A percentile compares a stretch with the other conserved stretches of the same genome.
phyloP scores from a whole-genome alignment of 2,797 vertebrate species.

The Tapera naevia region DNA sequence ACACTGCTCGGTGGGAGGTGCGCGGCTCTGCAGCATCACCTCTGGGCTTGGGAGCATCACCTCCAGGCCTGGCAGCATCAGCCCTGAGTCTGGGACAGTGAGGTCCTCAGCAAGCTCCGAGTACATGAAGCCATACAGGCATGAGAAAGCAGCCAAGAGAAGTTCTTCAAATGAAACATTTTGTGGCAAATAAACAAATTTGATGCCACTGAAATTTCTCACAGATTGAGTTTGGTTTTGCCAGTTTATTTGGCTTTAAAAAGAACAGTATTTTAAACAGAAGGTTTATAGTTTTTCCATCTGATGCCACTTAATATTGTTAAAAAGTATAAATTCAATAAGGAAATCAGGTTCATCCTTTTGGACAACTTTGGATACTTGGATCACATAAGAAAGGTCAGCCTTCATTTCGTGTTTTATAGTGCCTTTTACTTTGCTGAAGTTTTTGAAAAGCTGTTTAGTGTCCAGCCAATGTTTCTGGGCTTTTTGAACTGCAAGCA shows the following conservation, averaged over 20 bases:
- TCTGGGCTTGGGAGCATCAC: not conserved
- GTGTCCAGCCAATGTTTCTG: not conserved
- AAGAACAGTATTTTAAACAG: not conserved
- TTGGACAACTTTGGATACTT: not conserved
- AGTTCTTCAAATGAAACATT: not conserved
- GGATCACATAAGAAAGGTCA: not conserved
- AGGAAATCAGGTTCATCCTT: not conserved
- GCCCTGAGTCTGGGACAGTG: fast-evolving
- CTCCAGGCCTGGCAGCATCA: fast-evolving
- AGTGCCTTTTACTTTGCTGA: not conserved
- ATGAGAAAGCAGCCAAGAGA: not conserved
- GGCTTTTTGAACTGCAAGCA: not conserved
- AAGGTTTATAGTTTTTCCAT: not conserved
- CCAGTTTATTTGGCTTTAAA: not conserved
- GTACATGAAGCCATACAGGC: not conserved
- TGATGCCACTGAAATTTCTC: not conserved
- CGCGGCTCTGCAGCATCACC: fast-evolving
- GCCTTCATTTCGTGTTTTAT: not conserved
- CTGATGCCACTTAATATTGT: not conserved
- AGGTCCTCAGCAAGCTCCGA: fast-evolving
- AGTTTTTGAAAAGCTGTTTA: not conserved
- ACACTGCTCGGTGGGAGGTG: fast-evolving
- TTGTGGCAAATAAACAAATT: not conserved
- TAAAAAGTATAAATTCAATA: not conserved
- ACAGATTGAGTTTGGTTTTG: not conserved